These are phyloP conservation scores for Yponomeuta malinellus DNA, from an alignment of 2,888 invertebrate genomes.

Conservation along the genomic window DNA sequence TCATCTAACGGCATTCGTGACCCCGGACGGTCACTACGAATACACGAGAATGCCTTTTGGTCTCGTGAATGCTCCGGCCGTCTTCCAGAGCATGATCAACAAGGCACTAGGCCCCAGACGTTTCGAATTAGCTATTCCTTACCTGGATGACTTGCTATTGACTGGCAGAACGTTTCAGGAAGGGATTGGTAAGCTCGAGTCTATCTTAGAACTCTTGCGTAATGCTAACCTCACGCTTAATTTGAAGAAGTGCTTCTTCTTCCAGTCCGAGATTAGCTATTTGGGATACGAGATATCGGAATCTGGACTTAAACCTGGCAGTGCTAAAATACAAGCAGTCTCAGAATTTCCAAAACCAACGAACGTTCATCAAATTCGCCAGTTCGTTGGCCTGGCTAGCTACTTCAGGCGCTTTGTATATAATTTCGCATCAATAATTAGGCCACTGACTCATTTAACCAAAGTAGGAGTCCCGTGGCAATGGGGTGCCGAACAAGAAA, in stretches of 20 bases:
- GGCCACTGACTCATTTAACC: too few species aligned
- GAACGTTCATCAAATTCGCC: conserved; percentile 28
- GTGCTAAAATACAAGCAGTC: conserved; percentile 27
- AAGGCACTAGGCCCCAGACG: conserved; percentile 19
- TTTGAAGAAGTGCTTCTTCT: conserved; percentile 26
- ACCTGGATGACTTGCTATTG: conserved; percentile 31
- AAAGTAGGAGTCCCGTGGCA: conserved; percentile 22
- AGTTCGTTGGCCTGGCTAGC: conserved; percentile 23
- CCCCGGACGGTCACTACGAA: conserved; percentile 31
- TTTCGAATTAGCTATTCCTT: conserved; percentile 21
- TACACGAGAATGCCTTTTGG: conserved; percentile 27
- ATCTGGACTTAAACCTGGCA: conserved; percentile 25
- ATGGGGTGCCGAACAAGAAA: conserved; percentile 23
- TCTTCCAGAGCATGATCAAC: conserved; percentile 30
- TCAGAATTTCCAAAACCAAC: conserved; percentile 26
- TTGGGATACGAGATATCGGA: conserved; percentile 28
- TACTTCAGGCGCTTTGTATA: conserved; percentile 28
- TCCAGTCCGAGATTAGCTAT: conserved; percentile 24
- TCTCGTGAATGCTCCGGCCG: conserved; percentile 26
- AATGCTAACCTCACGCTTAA: conserved; percentile 20
- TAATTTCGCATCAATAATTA: conserved; percentile 22
- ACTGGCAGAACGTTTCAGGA: conserved; percentile 18
- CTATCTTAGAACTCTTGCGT: conserved; percentile 17
- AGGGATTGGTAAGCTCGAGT: not conserved
- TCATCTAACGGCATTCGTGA: conserved; percentile 34